Percentiles rank a stretch among this genome's conserved stretches.
These are phyloP conservation scores for Charanyca ferruginea DNA, from an alignment of 2,888 invertebrate species.

Conservation along the genomic window DNA sequence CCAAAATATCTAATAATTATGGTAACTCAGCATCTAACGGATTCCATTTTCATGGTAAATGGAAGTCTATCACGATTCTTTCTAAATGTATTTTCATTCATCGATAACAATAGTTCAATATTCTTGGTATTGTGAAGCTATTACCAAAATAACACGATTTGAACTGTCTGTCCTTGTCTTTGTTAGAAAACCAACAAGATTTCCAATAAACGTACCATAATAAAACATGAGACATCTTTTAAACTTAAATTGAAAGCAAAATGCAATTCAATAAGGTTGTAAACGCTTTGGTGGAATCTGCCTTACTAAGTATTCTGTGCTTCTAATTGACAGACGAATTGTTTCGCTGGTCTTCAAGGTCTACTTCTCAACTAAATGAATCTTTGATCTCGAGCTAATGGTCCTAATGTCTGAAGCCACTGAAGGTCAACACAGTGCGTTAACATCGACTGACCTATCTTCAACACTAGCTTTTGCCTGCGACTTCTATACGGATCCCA, in stretches of 20 bases:
- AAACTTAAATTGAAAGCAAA: not conserved
- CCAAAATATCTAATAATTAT: not conserved
- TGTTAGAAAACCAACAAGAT: too few relatives aligned
- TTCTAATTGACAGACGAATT: conserved; percentile 16
- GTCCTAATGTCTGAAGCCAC: conserved; percentile 11
- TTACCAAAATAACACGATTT: conserved; percentile 21
- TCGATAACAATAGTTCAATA: conserved; percentile 23
- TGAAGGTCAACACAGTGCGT: conserved; percentile 43
- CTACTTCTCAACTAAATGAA: conserved; percentile 25
- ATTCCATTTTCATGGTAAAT: conserved; percentile 17
- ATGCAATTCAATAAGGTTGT: conserved; percentile 1
- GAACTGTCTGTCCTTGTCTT: too few relatives aligned
- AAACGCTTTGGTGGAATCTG: not conserved
- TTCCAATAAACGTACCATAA: not conserved
- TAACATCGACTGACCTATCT: conserved; percentile 32
- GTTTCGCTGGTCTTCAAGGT: conserved; percentile 21
- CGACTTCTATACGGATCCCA: not conserved
- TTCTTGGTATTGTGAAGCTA: conserved; percentile 8
- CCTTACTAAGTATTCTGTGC: not conserved
- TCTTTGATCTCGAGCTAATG: conserved; percentile 49
- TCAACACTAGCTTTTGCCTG: not conserved
- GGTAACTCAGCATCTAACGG: conserved; percentile 10
- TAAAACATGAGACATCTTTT: not conserved
- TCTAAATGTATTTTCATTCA: conserved; percentile 13
- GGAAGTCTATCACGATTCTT: conserved; percentile 25